Conservation (phyloP, 2,888 invertebrate species). For the Aspidiotus rigidus region DNA sequence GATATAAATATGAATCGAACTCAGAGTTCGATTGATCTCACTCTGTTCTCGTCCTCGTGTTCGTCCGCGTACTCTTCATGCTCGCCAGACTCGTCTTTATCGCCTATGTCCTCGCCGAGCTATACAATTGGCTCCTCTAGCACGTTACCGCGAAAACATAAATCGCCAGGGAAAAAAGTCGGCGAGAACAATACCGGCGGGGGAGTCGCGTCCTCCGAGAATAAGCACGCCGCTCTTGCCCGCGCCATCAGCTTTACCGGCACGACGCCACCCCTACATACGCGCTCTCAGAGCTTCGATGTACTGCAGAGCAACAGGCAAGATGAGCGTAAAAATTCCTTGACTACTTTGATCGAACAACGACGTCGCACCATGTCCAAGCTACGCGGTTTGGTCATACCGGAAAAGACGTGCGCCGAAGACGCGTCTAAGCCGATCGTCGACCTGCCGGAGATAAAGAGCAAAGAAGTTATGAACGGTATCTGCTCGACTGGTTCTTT, state of each 20-base stretch:
- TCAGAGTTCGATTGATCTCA: constrained; percentile 34
- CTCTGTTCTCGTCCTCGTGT: constrained; percentile 41
- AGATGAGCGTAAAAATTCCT: constrained; percentile 22
- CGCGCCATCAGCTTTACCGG: constrained; percentile 45
- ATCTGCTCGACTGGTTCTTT: constrained; percentile 14
- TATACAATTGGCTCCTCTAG: constrained; percentile 37
- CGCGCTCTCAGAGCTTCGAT: constrained; percentile 48
- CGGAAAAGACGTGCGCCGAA: constrained; percentile 55
- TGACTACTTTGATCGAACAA: constrained; percentile 70
- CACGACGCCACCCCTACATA: constrained; percentile 41
- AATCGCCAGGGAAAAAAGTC: not conserved
- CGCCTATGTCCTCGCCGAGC: constrained; percentile 37
- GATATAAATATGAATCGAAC: constrained; percentile 24
- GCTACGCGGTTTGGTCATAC: constrained; percentile 77
- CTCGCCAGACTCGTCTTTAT: constrained; percentile 39
- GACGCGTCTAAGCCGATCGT: constrained; percentile 48
- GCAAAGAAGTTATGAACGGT: constrained; percentile 41
- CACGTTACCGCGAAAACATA: constrained; percentile 38
- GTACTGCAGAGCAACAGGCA: constrained; percentile 43
- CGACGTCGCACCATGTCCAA: constrained; percentile 73
- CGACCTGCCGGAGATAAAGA: constrained; percentile 75
- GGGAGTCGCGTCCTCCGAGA: not conserved
- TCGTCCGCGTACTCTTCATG: constrained; percentile 39
- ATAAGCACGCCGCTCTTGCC: constrained; percentile 37
- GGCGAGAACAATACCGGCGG: not conserved